Base-by-base conservation (phyloP, 2,113 vertebrate genomes). In the Aegithalos caudatus region DNA sequence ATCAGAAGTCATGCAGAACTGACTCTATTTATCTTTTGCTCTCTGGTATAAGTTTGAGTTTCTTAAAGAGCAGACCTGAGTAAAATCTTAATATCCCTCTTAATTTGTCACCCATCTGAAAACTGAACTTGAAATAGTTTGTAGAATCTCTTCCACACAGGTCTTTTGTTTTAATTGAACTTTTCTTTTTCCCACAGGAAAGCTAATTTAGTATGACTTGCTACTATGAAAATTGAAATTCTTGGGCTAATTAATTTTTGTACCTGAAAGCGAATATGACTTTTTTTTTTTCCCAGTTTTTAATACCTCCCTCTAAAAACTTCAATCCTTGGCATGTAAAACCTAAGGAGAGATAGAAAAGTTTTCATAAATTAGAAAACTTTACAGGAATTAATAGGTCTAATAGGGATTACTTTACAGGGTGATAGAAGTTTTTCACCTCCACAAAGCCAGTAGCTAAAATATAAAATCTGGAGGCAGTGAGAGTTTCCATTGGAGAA, bases 171-270 rank as follows among this genome's bases (percentile, higher is more conserved):
- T 71, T 91, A 92, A 80, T 72, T 96, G 72, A 95, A 71, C 90
- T 97, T 86, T 15, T 61, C 86, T 81, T 91, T 92, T 85, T 78
- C 86, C 92, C 83, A 85, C 51, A 95, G 86, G 95, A 94, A 94
- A 94, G 81, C 58, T 92, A 83, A 95, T 97, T 95, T 83, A 81
- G 67, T 67, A 81, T 64, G 53, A 94, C 93, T 95, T 95, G 86
- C 85, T 71, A 91, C 66, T 45, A 72, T 0, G 21, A 92, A 94
- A 88, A 96, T 91, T 80, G 66, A 90, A 96, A 87, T 67, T 77
- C 92, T 80, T 93, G 80, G 77, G 64, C 73, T 96, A 96, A 96
- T 95, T 92, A 95, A 78, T 94, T 97, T 95, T 94, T 78, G 58
- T 72, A 94, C 50, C 81, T 93, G 90, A 92, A 90, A 89, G 48